phyloP scores from a whole-genome alignment of 2,888 invertebrate genomes.

The Teleiodes luculella region DNA sequence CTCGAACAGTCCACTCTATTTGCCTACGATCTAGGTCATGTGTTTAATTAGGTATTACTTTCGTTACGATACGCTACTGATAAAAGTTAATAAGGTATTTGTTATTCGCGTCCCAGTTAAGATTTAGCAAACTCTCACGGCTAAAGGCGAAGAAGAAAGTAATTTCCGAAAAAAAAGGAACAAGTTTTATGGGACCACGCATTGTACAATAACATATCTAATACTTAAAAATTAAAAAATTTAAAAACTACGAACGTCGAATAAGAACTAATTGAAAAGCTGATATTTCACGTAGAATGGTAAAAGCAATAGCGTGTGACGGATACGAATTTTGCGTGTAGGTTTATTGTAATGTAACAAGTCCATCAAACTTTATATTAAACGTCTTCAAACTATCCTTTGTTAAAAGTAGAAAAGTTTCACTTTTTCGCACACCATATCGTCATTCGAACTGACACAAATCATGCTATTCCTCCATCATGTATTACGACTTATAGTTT shows the following conservation, averaged over 20 bases:
- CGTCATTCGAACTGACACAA: not conserved
- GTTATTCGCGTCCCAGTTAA: slow-evolving; percentile 32
- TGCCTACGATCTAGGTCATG: slow-evolving; percentile 30
- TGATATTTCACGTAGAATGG: too few relatives aligned
- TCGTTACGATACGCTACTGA: slow-evolving; percentile 32
- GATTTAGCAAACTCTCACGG: slow-evolving; percentile 32
- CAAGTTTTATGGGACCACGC: too few relatives aligned
- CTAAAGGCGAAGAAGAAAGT: too few relatives aligned
- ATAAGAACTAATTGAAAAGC: too few relatives aligned
- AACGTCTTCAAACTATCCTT: not conserved
- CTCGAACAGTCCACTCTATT: slow-evolving; percentile 10
- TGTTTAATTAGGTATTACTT: slow-evolving; percentile 37
- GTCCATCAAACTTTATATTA: slow-evolving; percentile 3
- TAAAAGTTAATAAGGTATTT: slow-evolving; percentile 44
- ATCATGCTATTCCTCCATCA: slow-evolving; percentile 8
- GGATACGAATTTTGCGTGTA: too few relatives aligned
- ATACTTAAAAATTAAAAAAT: too few relatives aligned
- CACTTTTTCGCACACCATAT: slow-evolving; percentile 3
- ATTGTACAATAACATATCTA: too few relatives aligned
- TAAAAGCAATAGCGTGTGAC: too few relatives aligned
- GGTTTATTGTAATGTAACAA: not conserved
- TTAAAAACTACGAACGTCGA: too few relatives aligned
- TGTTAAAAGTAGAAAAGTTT: not conserved
- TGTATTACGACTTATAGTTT: not conserved
- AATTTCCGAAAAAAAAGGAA: too few relatives aligned